Base-by-base conservation (phyloP, 1,140 invertebrate genomes). In the Campoletis sonorensis region DNA sequence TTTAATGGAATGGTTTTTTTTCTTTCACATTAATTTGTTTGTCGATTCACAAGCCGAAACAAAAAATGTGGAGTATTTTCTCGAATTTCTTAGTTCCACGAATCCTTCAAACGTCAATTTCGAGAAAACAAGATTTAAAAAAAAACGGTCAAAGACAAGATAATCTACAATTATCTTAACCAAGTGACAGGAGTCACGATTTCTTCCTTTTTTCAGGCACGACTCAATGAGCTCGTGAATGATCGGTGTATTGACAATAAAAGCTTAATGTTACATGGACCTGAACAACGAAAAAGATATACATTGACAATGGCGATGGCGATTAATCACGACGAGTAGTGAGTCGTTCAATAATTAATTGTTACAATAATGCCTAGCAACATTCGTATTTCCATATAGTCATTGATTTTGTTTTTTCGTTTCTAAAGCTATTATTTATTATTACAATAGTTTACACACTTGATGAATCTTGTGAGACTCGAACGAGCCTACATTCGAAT, bases 281-380 rank as follows among this genome's bases (percentile, higher is more conserved):
- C n/a, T 23, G 30, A 67, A 27, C n/a, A 58, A 58, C 54, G 21
- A 67, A 67, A 27, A 67, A 67, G 10, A 15, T 58, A 58, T 58
- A 58, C 54, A 21, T 5, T 45, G 21, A 58, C 18, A 58, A 23
- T 67, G 23, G 30, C 21, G 61, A 67, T 67, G 23, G 61, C 61
- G 61, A 67, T 67, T 23, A 30, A 67, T 23, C 61, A 23, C 61
- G 23, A 67, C 61, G 61, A 27, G 7, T 3, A 11, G n/a, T n/a
- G n/a, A 67, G 8, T 67, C 21, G 13, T 67, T 67, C n/a, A 13
- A 67, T 67, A 27, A 67, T n/a, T n/a, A n/a, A n/a, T 67, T 67
- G 23, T 58, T 30, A 26, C 21, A 23, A 67, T 67, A 67, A 67
- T 27, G 61, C 61, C 23, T 27, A 67, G 61, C 23, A 23, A 67